Base-by-base conservation (phyloP, 2,888 invertebrate genomes). In the Andrena bicolor region DNA sequence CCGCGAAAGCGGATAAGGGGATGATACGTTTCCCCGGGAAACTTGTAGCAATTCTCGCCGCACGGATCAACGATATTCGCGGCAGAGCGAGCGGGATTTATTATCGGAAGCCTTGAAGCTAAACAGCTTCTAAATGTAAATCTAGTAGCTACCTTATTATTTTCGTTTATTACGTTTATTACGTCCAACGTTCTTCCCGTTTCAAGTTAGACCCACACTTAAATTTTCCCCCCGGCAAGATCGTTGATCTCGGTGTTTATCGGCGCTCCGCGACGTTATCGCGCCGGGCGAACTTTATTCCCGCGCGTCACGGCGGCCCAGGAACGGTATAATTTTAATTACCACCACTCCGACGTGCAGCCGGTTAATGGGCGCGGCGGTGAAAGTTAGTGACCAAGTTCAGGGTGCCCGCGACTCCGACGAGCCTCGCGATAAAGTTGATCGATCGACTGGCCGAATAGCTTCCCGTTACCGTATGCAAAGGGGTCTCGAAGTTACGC, bases 261-360 rank as follows among this genome's bases (percentile, higher is more conserved):
- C 20, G 51, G 16, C 23, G 51, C 49, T 61, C 51, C n/a, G 7
- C 56, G 32, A 26, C 30, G 23, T 48, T 68, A 30, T 60, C 60
- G 69, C 60, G 69, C 58, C 16, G 26, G 68, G 70, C 49, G 48
- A 63, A 41, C 28, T 64, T 76, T 32, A 48, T 56, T 65, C 49
- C 13, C 28, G 10, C n/a, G 10, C 48, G 48, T 7, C 49, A 32
- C 8, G 10, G 49, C 32, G 26, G 3, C 20, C 5, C 53, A 30
- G 20, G n/a, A 72, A 49, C 35, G 20, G 28, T 65, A 23, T 48
- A 51, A 73, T 73, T 65, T 77, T 60, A 65, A 77, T 77, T 64
- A 26, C 48, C 61, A 58, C 41, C 41, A 8, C 10, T 30, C 26
- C 71, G 28, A 10, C 30, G n/a, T 30, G 28, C 4, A 16, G 41